Evolutionary conservation across 2,797 vertebrate genomes (phyloP), one percentile per base, ranked within the genome.

Genomic region (Xiphophorus birchmanni): DNA sequence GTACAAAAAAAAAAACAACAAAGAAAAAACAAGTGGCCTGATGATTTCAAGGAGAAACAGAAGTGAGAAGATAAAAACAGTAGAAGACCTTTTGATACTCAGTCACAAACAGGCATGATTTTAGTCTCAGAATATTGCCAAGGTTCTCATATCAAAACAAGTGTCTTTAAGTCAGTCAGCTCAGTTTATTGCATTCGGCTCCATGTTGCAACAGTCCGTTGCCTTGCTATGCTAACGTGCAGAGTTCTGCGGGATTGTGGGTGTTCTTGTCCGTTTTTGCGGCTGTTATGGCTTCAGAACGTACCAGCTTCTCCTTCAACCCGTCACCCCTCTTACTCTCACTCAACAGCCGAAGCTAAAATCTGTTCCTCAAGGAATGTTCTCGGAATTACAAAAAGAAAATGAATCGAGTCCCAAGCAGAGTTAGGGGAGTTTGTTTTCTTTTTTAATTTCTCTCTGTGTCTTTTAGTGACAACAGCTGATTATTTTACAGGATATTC

Each of bases 61-160:
- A 90, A 91, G 87, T 77, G 73, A 74, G 81, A 83, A 91, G 32
- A 74, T 52, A 80, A 79, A 84, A 91, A 85, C 13, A 82, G 81
- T 82, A 94, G 84, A 87, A 93, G 89, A 95, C 86, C 82, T 90
- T 91, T 90, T 90, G 87, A 94, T 93, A 91, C 90, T 94, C 90
- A 87, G 91, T 86, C 92, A 94, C 87, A 4, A 93, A 95, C 91
- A 95, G 91, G 93, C 92, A 93, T 94, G 91, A 92, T 90, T 92
- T 63, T 90, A 83, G 83, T 92, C 85, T 90, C 81, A 88, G 84
- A 91, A 94, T 96, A 95, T 95, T 95, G 94, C 94, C 93, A 94
- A 90, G 91, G 90, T 95, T 94, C 90, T 95, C 90, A 91, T 95
- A 94, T 95, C 92, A 96, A 96, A 94, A 93, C 91, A 86, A 91